Evolutionary conservation across 2,888 invertebrate genomes (phyloP), one percentile per base, ranked within the genome.

Genomic region (Drosophila anomalata): DNA sequence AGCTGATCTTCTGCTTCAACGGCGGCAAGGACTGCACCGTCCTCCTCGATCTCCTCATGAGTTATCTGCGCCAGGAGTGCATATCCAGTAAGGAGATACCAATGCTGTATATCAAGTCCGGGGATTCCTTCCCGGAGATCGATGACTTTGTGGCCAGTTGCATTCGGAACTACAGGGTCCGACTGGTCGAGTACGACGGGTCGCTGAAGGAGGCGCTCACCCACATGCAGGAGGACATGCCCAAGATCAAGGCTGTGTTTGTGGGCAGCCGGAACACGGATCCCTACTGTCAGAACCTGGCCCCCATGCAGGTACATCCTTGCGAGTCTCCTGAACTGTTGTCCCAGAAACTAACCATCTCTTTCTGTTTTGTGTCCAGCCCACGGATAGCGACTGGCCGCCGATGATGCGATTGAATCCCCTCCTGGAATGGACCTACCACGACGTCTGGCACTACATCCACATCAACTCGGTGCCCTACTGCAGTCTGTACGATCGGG

Each of bases 1-100:
- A 97, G 91, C 93, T 98, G 14, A 97, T 97, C 87, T 90, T 99
- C 31, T 96, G 98, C 26, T 99, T 99, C 92, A 99, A 99, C 90
- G 99, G 99, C 3, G 99, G 99, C 1, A 99, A 99, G 93, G 99
- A 99, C 92, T 99, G 99, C 90, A 99, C 99, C 0, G 97, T 96
- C 0, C 93, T 99, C 12, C 92, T 99, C 39, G 96, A 97, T 90
- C 91, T 97, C 72, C 92, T 92, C 12, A 81, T 84, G 54, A 78
- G 76, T 11, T 90, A 82, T 63, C 87, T 87, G 8, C 92, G 76
- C 84, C 91, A 61, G 71, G 91, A 67, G 65, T 63, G 70, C 24
- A 72, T 91, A 74, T 68, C 81, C 92, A 77, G 91, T 92, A 52
- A 91, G 95, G 92, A 98, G 26, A 77, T 90, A 92, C 78, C 91